Base-by-base conservation (phyloP, 2,113 vertebrate species). In the Anarrhichthys ocellatus region DNA sequence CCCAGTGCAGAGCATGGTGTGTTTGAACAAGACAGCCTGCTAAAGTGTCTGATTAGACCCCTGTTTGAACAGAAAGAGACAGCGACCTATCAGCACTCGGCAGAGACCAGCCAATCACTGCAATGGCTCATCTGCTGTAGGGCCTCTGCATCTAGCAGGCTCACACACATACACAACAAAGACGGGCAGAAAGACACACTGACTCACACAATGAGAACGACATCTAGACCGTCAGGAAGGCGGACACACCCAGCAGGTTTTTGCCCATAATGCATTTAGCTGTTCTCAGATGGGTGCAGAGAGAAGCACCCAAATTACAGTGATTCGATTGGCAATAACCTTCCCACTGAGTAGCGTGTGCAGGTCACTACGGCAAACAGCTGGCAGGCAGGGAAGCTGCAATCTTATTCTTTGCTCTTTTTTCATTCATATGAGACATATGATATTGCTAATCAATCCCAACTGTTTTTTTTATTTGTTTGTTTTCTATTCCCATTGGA, bases 21-120 rank as follows among this genome's bases (percentile, higher is more conserved):
- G 91, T 93, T 94, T 94, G 92, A 91, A 89, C 88, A 92, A 82
- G 83, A 80, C 83, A 84, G 86, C 89, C 91, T 92, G 92, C 90
- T 88, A 87, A 82, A 85, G 91, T 82, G 87, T 84, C 87, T 91
- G 92, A 94, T 95, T 93, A 93, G 91, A 91, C 73, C 80, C 73
- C 68, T 91, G 88, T 92, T 93, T 93, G 92, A 92, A 94, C 87
- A 91, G 89, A 27, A 77, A 84, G 85, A 86, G 88, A 82, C 90
- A 86, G 81, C 73, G 75, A 80, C 89, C 87, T 84, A 92, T 91
- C 90, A 87, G 91, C 85, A 75, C 81, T 67, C 11, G 42, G 79
- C 88, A 89, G 89, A 62, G 70, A 72, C 73, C 86, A 38, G 72
- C 79, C 86, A 88, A 83, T 88, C 87, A 87, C 6, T 54, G 82